Conservation (phyloP, 2,888 invertebrate genomes). For the Diarsia brunnea region DNA sequence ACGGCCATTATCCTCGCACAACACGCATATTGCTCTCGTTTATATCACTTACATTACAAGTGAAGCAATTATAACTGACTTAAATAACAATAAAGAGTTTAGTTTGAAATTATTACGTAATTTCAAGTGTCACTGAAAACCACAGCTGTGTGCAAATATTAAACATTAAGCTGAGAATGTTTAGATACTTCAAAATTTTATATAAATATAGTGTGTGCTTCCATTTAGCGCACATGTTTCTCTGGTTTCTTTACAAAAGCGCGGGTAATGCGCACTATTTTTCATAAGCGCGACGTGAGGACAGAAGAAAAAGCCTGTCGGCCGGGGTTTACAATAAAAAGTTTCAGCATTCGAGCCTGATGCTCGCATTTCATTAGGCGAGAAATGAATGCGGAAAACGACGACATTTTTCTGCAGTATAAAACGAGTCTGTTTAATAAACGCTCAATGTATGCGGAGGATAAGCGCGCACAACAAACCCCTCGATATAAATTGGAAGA, state of each 20-base stretch:
- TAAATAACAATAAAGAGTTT: conserved; percentile 55
- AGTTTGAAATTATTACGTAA: conserved; percentile 51
- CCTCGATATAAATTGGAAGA: conserved; percentile 78
- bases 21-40: conserved; percentile 44
- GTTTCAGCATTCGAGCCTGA: conserved; percentile 77
- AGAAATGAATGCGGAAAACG: conserved; percentile 84
- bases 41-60: conserved; percentile 47
- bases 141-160: conserved; percentile 38
- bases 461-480: conserved; percentile 69
- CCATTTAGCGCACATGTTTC: conserved; percentile 52
- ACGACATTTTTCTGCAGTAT: conserved; percentile 75
- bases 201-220: conserved; percentile 36
- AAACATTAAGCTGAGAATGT: conserved; percentile 23
- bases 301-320: conserved; percentile 78
- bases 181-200: conserved; percentile 30
- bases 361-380: conserved; percentile 85
- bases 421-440: conserved; percentile 72
- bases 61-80: conserved; percentile 47
- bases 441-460: conserved; percentile 73
- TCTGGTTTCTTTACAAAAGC: conserved; percentile 70
- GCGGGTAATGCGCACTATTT: conserved; percentile 78
- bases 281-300: conserved; percentile 82
- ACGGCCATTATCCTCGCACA: conserved; percentile 47
- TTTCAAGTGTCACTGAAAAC: conserved; percentile 40
- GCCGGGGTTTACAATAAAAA: conserved; percentile 82